These are phyloP conservation scores for Puma concolor DNA, from an alignment of 2,113 vertebrate species.

Conservation along the genomic window DNA sequence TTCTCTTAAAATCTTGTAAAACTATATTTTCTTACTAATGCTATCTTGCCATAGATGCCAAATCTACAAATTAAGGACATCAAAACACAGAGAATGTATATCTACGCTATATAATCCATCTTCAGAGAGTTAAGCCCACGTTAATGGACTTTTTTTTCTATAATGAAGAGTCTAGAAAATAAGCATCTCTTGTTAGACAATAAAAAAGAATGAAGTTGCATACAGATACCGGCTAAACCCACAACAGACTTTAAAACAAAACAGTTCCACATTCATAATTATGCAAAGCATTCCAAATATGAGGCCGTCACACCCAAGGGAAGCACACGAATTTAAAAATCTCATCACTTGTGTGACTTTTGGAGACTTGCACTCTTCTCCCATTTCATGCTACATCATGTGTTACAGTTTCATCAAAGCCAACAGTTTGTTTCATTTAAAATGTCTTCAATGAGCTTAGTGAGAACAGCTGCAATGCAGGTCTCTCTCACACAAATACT, in stretches of 20 bases:
- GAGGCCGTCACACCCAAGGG: slow-evolving; percentile 65
- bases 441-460: slow-evolving; percentile 69
- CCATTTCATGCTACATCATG: slow-evolving; percentile 72
- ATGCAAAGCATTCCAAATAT: slow-evolving; percentile 62
- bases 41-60: not conserved
- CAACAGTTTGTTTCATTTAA: slow-evolving; percentile 81
- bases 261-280: slow-evolving; percentile 56
- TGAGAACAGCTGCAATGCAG: slow-evolving; percentile 66
- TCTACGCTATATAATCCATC: not conserved
- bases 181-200: slow-evolving; percentile 46
- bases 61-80: not conserved
- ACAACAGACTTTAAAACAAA: slow-evolving; percentile 61
- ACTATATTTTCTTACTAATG: not conserved
- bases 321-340: slow-evolving; percentile 50
- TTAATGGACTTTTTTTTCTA: not conserved
- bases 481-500: slow-evolving; percentile 72
- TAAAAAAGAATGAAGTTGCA: slow-evolving; percentile 9
- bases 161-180: slow-evolving; percentile 23
- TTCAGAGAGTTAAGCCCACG: slow-evolving; percentile 14
- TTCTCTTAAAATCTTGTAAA: not conserved
- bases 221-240: slow-evolving; percentile 36
- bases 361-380: slow-evolving; percentile 47
- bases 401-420: slow-evolving; percentile 70
- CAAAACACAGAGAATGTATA: not conserved
- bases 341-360: slow-evolving; percentile 67